phyloP scores from a whole-genome alignment of 2,888 invertebrate genomes.

The Dicyrtomina minuta region DNA sequence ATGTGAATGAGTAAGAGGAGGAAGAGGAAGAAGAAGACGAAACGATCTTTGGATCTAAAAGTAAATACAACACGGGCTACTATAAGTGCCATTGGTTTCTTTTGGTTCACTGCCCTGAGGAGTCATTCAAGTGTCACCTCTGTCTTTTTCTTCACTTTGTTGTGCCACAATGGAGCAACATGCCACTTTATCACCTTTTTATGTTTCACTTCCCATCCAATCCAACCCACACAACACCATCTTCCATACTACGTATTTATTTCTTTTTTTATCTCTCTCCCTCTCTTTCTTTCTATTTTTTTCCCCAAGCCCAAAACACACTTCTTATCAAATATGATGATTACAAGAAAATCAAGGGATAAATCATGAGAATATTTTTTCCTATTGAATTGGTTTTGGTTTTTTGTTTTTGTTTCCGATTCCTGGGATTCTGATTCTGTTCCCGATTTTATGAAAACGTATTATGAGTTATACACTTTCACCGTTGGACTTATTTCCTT shows the following conservation, averaged over 20 bases:
- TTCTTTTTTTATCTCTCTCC: too few species aligned
- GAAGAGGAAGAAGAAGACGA: too few species aligned
- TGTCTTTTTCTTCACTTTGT: constrained; percentile 28
- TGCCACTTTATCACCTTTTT: constrained; percentile 21
- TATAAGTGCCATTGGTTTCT: constrained; percentile 27
- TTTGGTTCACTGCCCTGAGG: constrained; percentile 34
- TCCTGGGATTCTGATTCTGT: too few species aligned
- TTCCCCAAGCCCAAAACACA: background rate
- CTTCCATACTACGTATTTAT: too few species aligned
- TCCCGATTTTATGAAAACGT: background rate
- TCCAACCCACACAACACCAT: too few species aligned
- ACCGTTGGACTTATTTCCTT: too few species aligned
- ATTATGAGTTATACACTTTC: too few species aligned
- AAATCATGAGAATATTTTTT: background rate
- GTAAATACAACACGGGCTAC: constrained; percentile 13
- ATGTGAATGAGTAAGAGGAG: constrained; percentile 9
- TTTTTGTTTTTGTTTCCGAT: too few species aligned
- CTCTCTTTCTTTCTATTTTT: too few species aligned
- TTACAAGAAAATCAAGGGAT: too few species aligned
- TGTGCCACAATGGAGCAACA: constrained; percentile 29
- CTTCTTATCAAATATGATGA: too few species aligned
- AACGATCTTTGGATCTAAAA: too few species aligned
- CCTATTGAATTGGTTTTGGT: background rate
- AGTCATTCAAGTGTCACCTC: constrained; percentile 42
- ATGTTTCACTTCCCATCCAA: background rate